Evolutionary conservation across 2,888 invertebrate species (phyloP).

Genomic region (Neuroscelio doddi): DNA sequence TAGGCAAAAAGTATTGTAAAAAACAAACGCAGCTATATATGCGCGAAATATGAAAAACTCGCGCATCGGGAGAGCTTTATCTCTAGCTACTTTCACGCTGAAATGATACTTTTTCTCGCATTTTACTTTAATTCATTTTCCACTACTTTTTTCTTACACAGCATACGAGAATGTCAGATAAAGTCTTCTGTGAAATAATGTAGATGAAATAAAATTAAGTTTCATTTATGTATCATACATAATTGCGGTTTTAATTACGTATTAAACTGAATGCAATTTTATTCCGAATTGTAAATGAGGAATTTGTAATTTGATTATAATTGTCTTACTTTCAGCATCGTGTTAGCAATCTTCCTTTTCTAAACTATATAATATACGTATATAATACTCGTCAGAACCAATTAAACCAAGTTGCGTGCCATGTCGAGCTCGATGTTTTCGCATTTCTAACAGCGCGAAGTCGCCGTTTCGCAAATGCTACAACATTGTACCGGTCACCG

Average conservation of each 20-base stretch:
- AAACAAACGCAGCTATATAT: constrained; percentile 18
- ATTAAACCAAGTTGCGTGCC: constrained; percentile 45
- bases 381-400: too few relatives aligned
- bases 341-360: too few relatives aligned
- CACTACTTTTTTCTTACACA: constrained; percentile 31
- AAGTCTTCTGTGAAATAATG: too few relatives aligned
- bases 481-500: constrained; percentile 48
- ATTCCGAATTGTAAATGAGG: too few relatives aligned
- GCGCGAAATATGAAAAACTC: constrained; percentile 35
- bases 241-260: too few relatives aligned
- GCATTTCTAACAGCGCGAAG: constrained; percentile 44
- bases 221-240: too few relatives aligned
- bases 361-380: too few relatives aligned
- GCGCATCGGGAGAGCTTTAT: constrained; percentile 39
- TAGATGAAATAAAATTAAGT: too few relatives aligned
- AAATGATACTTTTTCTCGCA: constrained; percentile 7
- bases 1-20: not conserved
- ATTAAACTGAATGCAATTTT: too few relatives aligned
- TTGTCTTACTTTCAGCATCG: too few relatives aligned
- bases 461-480: constrained; percentile 45
- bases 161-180: too few relatives aligned
- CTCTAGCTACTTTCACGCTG: constrained; percentile 21
- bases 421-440: constrained; percentile 43
- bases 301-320: too few relatives aligned
- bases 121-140: constrained; percentile 42